Evolutionary conservation across 2,797 vertebrate species (phyloP), one percentile per base, ranked within the genome.

Genomic region (Onychomys arenicola): DNA sequence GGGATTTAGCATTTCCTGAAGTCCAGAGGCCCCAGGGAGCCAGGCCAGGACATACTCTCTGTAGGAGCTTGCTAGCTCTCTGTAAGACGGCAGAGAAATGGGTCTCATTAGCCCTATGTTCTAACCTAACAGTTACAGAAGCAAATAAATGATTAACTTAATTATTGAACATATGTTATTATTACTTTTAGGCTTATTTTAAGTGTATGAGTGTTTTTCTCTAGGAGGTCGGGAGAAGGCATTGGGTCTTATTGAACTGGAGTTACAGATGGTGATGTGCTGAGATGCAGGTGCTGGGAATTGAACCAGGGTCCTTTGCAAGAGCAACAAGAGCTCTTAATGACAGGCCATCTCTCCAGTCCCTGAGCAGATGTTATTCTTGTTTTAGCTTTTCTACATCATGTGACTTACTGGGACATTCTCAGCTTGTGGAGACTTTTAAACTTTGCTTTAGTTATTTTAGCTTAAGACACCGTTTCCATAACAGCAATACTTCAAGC

Each of bases 1-100:
- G 63, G 83, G 46, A 52, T n/a, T 86, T 86, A 69, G 65, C 46
- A 69, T 52, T 86, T 86, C 83, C 83, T 86, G 63, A 86, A 69
- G 63, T 69, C 43, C 2, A 0, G 43, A 86, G 65, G 46, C 63
- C 46, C 46, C 43, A 10, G 34, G 63, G 65, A 52, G 21, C 21
- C 46, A n/a, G 65, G 52, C 21, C n/a, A n/a, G 25, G 46, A 69
- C 34, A n/a, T 1, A 23, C 21, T 69, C 61, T 46, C 61, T 14
- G 21, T n/a, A n/a, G 32, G 46, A n/a, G 63, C 5, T 3, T 84
- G 27, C 10, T 14, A 23, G 19, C 32, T 4, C 32, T 69, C 63
- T 25, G 46, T 25, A 14, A 52, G 13, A 69, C 0, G 12, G 19
- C 12, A 65, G 83, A 11, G 63, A 52, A 67, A 67, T 49, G 43